Conservation (phyloP, 2,113 vertebrate species). For the Thermophis baileyi region DNA sequence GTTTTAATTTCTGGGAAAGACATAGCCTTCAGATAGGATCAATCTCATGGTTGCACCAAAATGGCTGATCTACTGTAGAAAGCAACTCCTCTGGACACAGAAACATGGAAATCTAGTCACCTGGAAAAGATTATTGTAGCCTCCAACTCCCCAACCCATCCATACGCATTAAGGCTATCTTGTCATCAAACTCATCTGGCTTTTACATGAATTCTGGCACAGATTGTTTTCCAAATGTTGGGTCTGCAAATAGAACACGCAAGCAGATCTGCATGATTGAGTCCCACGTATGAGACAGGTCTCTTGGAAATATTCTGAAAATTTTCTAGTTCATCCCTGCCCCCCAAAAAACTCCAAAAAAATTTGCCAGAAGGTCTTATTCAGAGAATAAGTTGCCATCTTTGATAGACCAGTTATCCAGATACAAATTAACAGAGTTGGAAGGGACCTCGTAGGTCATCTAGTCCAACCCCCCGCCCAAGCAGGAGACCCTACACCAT, state of each 20-base stretch:
- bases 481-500: too few relatives aligned
- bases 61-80: background rate
- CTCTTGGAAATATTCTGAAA: background rate
- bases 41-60: background rate
- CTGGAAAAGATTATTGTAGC: background rate
- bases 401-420: background rate
- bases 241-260: background rate
- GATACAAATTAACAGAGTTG: too few relatives aligned
- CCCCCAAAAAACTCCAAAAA: background rate
- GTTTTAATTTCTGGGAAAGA: background rate
- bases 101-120: background rate
- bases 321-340: background rate
- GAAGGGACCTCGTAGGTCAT: too few relatives aligned
- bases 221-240: background rate
- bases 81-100: background rate
- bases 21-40: background rate
- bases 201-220: background rate
- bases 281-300: background rate
- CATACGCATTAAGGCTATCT: background rate
- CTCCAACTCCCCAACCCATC: background rate
- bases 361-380: background rate
- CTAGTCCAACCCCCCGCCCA: too few relatives aligned
- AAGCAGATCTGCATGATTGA: background rate
- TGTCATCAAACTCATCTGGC: background rate
- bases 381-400: background rate